These are phyloP conservation scores for Lucilia cuprina DNA, from an alignment of 1,140 invertebrate genomes.

Conservation along the genomic window DNA sequence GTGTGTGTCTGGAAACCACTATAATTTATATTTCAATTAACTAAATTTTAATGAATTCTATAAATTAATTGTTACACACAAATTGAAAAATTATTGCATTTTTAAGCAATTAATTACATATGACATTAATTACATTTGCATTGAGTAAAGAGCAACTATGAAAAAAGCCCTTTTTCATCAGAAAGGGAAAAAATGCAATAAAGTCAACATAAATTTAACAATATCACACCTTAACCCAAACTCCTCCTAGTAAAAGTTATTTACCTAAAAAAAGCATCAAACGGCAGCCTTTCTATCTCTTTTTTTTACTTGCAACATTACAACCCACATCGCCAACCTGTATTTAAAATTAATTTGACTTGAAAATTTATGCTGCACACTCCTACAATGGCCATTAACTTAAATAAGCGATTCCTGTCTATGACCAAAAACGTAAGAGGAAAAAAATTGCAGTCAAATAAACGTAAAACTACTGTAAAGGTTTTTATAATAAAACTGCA, in stretches of 20 bases:
- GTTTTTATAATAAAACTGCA: not conserved
- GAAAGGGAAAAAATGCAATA: not conserved
- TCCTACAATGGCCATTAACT: not conserved
- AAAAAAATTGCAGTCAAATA: not conserved
- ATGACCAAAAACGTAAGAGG: not conserved
- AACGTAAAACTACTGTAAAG: not conserved
- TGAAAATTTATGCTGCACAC: constrained; percentile 2
- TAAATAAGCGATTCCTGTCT: not conserved
- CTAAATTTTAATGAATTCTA: not conserved
- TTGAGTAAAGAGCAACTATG: not conserved
- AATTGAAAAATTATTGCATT: constrained; percentile 18
- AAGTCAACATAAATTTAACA: constrained; percentile 6
- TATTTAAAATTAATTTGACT: constrained; percentile 16
- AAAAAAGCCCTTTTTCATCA: not conserved
- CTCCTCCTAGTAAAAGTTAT: not conserved
- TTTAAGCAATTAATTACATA: not conserved
- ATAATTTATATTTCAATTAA: constrained; percentile 14
- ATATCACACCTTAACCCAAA: not conserved
- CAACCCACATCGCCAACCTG: not conserved
- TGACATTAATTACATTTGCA: constrained; percentile 11
- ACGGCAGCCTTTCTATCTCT: not conserved
- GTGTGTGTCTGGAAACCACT: not conserved
- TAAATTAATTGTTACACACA: not conserved
- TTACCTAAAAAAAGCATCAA: not conserved
- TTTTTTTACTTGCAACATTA: too few species aligned